phyloP scores from a whole-genome alignment of 2,113 vertebrate species.

The Bolborhynchus lineola region DNA sequence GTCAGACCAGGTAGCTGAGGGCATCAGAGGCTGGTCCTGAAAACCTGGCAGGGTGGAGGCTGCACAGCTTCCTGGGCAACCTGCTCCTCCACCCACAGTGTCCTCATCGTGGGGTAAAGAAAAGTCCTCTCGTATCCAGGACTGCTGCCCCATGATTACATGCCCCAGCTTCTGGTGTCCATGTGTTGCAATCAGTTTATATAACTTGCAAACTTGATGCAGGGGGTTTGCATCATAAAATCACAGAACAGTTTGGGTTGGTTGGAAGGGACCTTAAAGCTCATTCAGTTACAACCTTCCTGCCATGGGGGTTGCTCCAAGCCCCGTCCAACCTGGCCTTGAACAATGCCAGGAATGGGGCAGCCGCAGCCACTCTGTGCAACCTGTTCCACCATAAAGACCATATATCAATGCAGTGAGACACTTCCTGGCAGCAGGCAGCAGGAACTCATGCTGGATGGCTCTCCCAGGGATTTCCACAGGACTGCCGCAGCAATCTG shows the following conservation, averaged over 20 bases:
- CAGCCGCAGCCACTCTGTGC: neutral
- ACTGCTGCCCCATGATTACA: rapidly evolving
- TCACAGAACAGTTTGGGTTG: neutral
- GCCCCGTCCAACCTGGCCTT: neutral
- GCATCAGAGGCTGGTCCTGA: neutral
- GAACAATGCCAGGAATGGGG: neutral
- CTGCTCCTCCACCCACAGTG: neutral
- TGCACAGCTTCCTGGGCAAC: neutral
- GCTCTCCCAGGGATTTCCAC: neutral
- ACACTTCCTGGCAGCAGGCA: neutral
- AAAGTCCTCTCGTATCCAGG: rapidly evolving
- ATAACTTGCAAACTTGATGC: rapidly evolving
- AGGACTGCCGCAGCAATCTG: neutral
- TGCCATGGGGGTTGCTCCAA: neutral
- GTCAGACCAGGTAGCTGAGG: neutral
- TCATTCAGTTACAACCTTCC: neutral
- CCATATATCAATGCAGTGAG: neutral
- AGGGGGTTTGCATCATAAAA: neutral
- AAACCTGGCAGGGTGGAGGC: neutral
- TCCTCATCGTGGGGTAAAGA: neutral
- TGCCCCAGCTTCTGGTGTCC: neutral
- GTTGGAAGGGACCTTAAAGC: neutral
- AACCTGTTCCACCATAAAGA: neutral
- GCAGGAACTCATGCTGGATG: neutral
- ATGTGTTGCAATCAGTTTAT: rapidly evolving